Percentiles rank a stretch among this genome's conserved stretches.
These are phyloP conservation scores for Saguinus imperator DNA, from an alignment of 2,113 vertebrate species.

Conservation along the genomic window DNA sequence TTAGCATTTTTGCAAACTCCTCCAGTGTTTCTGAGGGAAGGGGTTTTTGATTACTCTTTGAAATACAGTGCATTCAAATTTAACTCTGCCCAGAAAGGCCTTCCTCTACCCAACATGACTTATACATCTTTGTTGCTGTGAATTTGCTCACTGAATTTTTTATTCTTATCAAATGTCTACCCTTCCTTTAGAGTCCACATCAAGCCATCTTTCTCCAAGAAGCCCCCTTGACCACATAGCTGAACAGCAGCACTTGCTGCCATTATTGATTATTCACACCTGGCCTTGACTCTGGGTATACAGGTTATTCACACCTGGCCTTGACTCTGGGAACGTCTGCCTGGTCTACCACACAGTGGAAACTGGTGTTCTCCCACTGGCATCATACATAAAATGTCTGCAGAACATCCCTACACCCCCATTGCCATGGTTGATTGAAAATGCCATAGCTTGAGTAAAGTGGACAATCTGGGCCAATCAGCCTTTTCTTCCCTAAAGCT, in stretches of 20 bases:
- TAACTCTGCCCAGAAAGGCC: background rate
- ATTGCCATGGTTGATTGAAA: background rate
- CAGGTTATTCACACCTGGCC: background rate
- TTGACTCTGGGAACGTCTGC: background rate
- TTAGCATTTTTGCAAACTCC: background rate
- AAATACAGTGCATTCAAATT: background rate
- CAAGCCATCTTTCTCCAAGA: background rate
- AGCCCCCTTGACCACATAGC: too few species aligned
- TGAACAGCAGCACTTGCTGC: background rate
- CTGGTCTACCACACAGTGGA: background rate
- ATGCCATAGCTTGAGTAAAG: background rate
- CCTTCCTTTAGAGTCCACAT: background rate
- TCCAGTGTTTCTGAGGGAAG: background rate
- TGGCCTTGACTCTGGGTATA: background rate
- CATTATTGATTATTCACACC: background rate
- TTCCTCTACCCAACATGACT: background rate
- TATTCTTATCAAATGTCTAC: background rate
- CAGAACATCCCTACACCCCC: accelerated
- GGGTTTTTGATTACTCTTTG: background rate
- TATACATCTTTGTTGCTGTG: background rate
- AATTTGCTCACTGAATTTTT: background rate
- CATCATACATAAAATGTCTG: background rate
- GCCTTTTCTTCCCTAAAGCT: background rate
- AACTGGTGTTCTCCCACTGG: background rate
- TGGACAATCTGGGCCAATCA: background rate